Evolutionary conservation across 2,113 vertebrate genomes (phyloP).

Genomic region (Hippocampus barbouri): DNA sequence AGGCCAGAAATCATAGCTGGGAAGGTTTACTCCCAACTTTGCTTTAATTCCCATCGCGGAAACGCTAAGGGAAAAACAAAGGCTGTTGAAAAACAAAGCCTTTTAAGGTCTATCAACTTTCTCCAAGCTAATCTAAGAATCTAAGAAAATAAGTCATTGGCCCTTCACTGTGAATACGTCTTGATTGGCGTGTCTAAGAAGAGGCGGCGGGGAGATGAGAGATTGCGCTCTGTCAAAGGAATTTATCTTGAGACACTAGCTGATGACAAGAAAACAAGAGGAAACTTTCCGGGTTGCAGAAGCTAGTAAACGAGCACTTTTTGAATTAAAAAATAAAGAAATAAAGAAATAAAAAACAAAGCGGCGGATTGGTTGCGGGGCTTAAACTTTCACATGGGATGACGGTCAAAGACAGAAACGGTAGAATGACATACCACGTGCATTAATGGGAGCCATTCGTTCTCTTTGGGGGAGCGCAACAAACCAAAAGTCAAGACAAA

Average conservation of each 20-base stretch:
- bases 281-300: constrained; percentile 1
- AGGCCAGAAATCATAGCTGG: constrained; percentile 20
- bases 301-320: neutral
- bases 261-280: constrained; percentile 11
- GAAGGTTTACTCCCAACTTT: constrained; percentile 19
- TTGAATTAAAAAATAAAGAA: neutral
- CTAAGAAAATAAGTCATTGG: constrained; percentile 50
- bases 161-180: constrained; percentile 53
- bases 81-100: constrained; percentile 44
- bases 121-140: constrained; percentile 61
- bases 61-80: constrained; percentile 27
- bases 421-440: neutral
- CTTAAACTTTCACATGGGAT: neutral
- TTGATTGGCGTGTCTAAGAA: constrained; percentile 69
- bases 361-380: neutral
- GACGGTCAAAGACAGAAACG: neutral
- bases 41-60: constrained; percentile 41
- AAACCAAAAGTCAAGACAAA: no score
- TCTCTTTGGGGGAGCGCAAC: neutral
- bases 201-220: constrained; percentile 49
- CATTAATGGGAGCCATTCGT: neutral
- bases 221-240: constrained; percentile 67
- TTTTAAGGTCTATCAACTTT: constrained; percentile 52
- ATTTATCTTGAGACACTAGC: constrained; percentile 45
- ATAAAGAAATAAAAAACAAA: neutral